Percentiles rank a stretch among this genome's conserved stretches.
phyloP scores from a whole-genome alignment of 2,797 vertebrate genomes.

The Schizopygopsis pylzovi region DNA sequence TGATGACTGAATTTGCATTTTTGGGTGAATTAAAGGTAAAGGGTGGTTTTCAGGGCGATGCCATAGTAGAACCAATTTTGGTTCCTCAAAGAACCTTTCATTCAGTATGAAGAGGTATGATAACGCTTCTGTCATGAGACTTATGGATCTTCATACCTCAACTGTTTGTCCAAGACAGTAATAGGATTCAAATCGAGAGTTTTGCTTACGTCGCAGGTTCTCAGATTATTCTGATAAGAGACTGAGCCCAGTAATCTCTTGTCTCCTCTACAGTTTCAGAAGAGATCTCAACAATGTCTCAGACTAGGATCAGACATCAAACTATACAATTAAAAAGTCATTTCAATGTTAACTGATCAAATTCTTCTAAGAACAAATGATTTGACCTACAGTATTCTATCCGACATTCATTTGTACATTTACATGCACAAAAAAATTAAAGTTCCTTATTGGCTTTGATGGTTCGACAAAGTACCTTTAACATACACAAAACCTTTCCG shows the following conservation, averaged over 20 bases:
- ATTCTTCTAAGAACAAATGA: background rate
- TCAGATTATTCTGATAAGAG: conserved; percentile 11
- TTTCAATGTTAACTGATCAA: background rate
- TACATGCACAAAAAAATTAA: background rate
- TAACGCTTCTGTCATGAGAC: background rate
- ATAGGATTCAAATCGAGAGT: background rate
- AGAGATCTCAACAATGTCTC: background rate
- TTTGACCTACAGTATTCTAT: background rate
- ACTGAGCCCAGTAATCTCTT: background rate
- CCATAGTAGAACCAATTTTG: background rate
- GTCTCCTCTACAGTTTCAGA: conserved; percentile 19
- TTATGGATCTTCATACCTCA: background rate
- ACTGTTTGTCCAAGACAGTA: conserved; percentile 9
- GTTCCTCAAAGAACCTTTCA: background rate
- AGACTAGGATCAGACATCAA: background rate
- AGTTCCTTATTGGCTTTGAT: background rate
- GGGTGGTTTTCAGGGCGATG: background rate
- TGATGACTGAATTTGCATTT: background rate
- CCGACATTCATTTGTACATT: background rate
- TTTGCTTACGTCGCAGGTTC: background rate
- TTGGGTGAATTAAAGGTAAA: background rate
- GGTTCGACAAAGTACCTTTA: background rate
- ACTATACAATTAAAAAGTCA: background rate
- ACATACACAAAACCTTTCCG: too few species aligned
- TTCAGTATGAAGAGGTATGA: background rate